Percentiles rank a stretch among this genome's conserved stretches.
Evolutionary conservation across 2,888 invertebrate species (phyloP).

Genomic region (Drosophila cyrtoloma): DNA sequence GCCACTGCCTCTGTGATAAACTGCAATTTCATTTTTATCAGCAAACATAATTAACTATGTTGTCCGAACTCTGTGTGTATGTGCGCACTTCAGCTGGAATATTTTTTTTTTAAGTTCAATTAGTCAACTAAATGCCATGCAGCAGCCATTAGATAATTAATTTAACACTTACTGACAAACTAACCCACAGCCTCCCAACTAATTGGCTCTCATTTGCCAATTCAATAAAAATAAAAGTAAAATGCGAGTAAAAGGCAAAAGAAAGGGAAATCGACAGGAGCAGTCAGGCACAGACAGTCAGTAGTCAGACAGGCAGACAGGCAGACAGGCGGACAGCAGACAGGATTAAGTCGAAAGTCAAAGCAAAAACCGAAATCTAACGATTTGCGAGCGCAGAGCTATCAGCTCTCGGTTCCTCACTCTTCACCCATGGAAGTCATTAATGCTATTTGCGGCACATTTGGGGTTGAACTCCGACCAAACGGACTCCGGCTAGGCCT

Average conservation of each 20-base stretch:
- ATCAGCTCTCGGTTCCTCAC: slow-evolving; percentile 9
- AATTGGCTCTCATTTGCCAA: slow-evolving; percentile 76
- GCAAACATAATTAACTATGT: slow-evolving; percentile 76
- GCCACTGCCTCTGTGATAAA: slow-evolving; percentile 64
- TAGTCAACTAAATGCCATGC: slow-evolving; percentile 47
- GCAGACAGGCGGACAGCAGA: neutral
- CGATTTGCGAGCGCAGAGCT: slow-evolving; percentile 3
- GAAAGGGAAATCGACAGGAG: slow-evolving; percentile 9
- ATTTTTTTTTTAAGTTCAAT: slow-evolving; percentile 64
- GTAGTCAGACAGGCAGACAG: slow-evolving; percentile 5
- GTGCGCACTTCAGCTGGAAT: slow-evolving; percentile 39
- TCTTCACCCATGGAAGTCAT: slow-evolving; percentile 49
- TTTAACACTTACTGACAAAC: slow-evolving; percentile 67
- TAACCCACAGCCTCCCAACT: slow-evolving; percentile 44
- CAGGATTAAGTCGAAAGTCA: slow-evolving; percentile 45
- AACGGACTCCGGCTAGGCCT: neutral
- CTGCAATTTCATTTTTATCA: slow-evolving; percentile 65
- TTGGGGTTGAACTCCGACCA: slow-evolving; percentile 50
- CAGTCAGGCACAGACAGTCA: slow-evolving; percentile 1
- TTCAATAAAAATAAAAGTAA: slow-evolving; percentile 48
- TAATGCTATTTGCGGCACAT: slow-evolving; percentile 73
- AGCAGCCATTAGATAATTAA: slow-evolving; percentile 76
- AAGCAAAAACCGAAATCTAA: slow-evolving; percentile 31
- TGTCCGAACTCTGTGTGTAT: neutral
- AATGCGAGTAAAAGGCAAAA: slow-evolving; percentile 12